Conservation (phyloP, 1,140 invertebrate species). For the Drosophila pectinifera region DNA sequence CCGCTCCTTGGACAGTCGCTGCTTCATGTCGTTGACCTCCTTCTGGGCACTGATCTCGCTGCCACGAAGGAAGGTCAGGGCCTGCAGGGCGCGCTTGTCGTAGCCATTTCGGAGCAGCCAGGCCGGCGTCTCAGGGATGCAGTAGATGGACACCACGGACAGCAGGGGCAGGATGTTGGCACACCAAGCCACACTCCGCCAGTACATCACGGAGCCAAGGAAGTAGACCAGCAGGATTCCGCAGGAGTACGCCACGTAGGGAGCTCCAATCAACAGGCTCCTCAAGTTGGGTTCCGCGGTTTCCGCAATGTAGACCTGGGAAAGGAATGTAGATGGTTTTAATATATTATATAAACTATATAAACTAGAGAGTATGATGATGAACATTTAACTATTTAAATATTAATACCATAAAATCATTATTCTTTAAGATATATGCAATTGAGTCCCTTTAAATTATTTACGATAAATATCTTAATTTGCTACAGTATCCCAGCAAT, state of each 20-base stretch:
- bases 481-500: too few species aligned
- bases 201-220: constrained; percentile 88
- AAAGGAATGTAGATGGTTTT: background rate
- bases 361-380: too few species aligned
- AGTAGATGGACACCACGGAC: constrained; percentile 87
- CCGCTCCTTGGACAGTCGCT: constrained; percentile 85
- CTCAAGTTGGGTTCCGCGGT: constrained; percentile 89
- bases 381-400: too few species aligned
- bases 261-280: constrained; percentile 88
- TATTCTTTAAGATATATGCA: too few species aligned
- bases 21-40: constrained; percentile 67
- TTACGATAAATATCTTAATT: too few species aligned
- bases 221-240: constrained; percentile 90
- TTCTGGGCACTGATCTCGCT: constrained; percentile 86
- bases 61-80: constrained; percentile 89
- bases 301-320: constrained; percentile 90
- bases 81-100: constrained; percentile 87
- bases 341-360: background rate
- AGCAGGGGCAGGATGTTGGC: constrained; percentile 87
- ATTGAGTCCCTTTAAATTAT: too few species aligned
- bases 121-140: constrained; percentile 90
- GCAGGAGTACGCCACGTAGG: constrained; percentile 89
- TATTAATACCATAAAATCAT: too few species aligned
- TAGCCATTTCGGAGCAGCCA: constrained; percentile 89
- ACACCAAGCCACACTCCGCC: constrained; percentile 88